Percentiles rank a stretch among this genome's conserved stretches.
These are phyloP conservation scores for Alectura lathami DNA, from an alignment of 2,113 vertebrate species.

Conservation along the genomic window DNA sequence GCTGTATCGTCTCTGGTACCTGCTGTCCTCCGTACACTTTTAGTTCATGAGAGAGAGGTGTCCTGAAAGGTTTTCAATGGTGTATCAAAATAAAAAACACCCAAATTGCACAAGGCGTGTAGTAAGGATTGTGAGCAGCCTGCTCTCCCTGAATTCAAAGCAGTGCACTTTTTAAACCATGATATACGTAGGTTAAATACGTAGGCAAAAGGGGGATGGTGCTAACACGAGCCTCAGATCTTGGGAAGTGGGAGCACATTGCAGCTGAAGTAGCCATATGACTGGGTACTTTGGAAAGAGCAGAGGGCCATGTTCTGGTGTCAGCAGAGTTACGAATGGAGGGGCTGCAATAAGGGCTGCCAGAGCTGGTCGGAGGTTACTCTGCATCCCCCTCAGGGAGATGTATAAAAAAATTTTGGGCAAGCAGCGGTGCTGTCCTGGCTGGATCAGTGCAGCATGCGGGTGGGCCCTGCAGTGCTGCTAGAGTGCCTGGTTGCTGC, in stretches of 20 bases:
- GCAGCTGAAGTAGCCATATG: neutral
- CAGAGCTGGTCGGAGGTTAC: no score
- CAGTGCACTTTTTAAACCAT: neutral
- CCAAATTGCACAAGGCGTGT: neutral
- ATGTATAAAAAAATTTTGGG: no score
- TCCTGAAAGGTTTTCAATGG: neutral
- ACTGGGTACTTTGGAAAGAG: neutral
- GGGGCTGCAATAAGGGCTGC: neutral
- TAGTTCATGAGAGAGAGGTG: neutral
- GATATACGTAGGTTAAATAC: neutral
- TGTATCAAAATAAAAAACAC: neutral
- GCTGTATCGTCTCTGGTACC: no score
- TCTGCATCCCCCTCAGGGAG: neutral
- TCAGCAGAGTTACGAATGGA: neutral
- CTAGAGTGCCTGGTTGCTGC: neutral
- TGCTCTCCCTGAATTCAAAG: neutral
- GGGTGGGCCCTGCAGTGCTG: neutral
- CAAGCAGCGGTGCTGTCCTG: fast-evolving
- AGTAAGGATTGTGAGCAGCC: neutral
- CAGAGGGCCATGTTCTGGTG: neutral
- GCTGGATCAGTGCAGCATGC: neutral
- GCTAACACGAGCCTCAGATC: neutral
- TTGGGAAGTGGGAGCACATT: neutral
- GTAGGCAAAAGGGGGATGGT: neutral
- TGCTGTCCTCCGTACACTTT: neutral